Conservation (phyloP, 35 echinoderm and acorn worm genomes). For the Patiria miniata region DNA sequence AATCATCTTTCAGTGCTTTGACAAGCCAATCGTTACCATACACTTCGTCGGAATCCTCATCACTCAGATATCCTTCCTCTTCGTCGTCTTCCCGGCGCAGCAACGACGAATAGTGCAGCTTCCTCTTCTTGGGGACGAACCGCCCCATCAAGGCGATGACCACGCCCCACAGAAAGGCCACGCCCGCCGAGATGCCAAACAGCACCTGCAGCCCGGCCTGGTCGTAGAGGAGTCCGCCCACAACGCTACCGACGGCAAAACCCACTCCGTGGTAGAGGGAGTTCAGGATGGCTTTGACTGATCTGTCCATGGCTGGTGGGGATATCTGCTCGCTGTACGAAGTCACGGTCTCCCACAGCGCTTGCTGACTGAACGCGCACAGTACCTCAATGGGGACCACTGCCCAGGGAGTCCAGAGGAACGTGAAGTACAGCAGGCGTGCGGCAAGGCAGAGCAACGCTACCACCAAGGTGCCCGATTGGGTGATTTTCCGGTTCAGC, state of each 20-base stretch:
- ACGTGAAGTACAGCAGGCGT: slow-evolving; percentile 51
- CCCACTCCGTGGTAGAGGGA: slow-evolving; percentile 66
- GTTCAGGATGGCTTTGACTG: slow-evolving; percentile 38
- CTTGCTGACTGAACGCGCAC: slow-evolving; percentile 43
- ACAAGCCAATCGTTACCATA: slow-evolving; percentile 67
- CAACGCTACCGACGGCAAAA: slow-evolving; percentile 32
- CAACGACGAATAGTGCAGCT: slow-evolving; percentile 73
- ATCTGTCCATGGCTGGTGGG: slow-evolving; percentile 64
- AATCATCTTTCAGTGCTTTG: slow-evolving; percentile 56
- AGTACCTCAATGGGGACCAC: slow-evolving; percentile 70
- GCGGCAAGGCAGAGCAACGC: slow-evolving; percentile 31
- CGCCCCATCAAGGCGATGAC: slow-evolving; percentile 51
- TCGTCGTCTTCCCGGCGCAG: slow-evolving; percentile 43
- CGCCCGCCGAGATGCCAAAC: slow-evolving; percentile 22
- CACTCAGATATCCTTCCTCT: background rate
- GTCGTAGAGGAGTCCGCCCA: slow-evolving; percentile 61
- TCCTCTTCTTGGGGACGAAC: slow-evolving; percentile 53
- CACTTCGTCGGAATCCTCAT: slow-evolving; percentile 46
- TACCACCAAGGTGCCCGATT: slow-evolving; percentile 45
- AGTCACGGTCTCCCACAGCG: slow-evolving; percentile 42
- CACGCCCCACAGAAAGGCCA: slow-evolving; percentile 62
- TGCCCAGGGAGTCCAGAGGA: slow-evolving; percentile 77
- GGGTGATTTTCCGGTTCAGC: slow-evolving; percentile 46
- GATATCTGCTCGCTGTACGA: slow-evolving; percentile 58
- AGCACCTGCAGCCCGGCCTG: slow-evolving; percentile 31